A percentile compares a stretch with the other conserved stretches of the same genome.
Evolutionary conservation across 2,888 invertebrate species (phyloP).

Genomic region (Miltochrista miniata): DNA sequence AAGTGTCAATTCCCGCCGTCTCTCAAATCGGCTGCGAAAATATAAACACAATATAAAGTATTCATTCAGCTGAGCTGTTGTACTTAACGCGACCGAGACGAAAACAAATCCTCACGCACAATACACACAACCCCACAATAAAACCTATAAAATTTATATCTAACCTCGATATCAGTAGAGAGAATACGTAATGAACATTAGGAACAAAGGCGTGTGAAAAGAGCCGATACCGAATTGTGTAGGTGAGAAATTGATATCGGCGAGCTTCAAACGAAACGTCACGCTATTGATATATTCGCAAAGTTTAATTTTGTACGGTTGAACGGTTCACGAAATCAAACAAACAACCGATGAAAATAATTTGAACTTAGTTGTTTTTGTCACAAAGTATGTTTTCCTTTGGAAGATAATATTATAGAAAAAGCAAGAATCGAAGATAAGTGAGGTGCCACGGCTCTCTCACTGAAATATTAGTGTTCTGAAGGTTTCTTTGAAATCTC

Average conservation of each 20-base stretch:
- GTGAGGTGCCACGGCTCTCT: conserved; percentile 61
- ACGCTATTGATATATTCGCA: conserved; percentile 35
- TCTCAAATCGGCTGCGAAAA: conserved; percentile 36
- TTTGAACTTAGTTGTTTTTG: conserved; percentile 30
- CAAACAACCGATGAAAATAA: conserved; percentile 29
- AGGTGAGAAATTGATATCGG: conserved; percentile 66
- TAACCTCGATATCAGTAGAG: conserved; percentile 71
- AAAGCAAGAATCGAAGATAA: conserved; percentile 68
- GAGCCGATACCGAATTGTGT: conserved; percentile 70
- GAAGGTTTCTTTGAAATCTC: conserved; percentile 63
- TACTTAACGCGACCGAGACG: conserved; percentile 46
- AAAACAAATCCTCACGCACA: conserved; percentile 60
- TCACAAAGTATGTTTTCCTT: conserved; percentile 34
- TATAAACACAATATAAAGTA: conserved; percentile 51
- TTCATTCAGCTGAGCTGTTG: conserved; percentile 45
- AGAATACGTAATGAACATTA: conserved; percentile 80
- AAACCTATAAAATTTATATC: conserved; percentile 76
- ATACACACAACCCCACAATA: conserved; percentile 59
- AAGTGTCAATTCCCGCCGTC: conserved; percentile 33
- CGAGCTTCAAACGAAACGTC: conserved; percentile 27
- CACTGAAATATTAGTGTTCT: conserved; percentile 73
- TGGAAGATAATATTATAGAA: conserved; percentile 22
- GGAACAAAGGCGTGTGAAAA: conserved; percentile 75
- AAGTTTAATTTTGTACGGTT: conserved; percentile 39
- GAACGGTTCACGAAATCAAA: conserved; percentile 45